Base-by-base conservation (phyloP, 2,888 invertebrate genomes). In the Himalopsyche japonica region DNA sequence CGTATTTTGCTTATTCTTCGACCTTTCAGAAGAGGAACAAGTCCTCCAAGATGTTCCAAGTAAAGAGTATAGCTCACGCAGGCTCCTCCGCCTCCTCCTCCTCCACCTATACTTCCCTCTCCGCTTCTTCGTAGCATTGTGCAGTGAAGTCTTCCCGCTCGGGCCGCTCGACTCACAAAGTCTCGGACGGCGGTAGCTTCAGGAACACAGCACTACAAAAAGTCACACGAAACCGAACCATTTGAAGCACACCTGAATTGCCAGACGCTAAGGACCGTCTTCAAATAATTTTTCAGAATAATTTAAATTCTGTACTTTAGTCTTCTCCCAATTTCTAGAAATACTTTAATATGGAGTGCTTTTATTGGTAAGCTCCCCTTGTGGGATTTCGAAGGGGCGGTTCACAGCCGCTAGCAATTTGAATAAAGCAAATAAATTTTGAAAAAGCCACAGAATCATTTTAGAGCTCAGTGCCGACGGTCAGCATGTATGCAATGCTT, bases 71-170 rank as follows among this genome's bases (percentile, higher is more conserved):
- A 97, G 88, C 96, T 97, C 47, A 96, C 96, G 49, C 95, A 95
- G 6, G 93, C 92, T 85, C 90, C 90, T 1, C 96, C 96, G 48
- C 95, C 95, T 3, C 78, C 86, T 90, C 90, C 43, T 4, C 79
- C 87, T 20, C 88, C 34, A 32, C 34, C 77, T 20, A 94, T 91
- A 88, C 95, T 95, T 84, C 95, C 95, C 88, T 98, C 98, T 86
- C 96, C 95, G 87, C 97, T 97, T 89, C 98, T 98, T 0, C 98
- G 94, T 86, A 99, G 95, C 97, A 99, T 99, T 82, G 99, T 99
- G 92, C 99, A 99, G 91, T 99, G 98, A 84, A 99, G 93, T 7
- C 99, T 95, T 83, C 96, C 97, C 82, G 95, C 95, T 86, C 95
- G 95, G 32, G 94, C 93, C 18, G 99, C 98, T 81, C 97, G 95